phyloP scores from a whole-genome alignment of 2,113 vertebrate species.

The Hippopotamus amphibius region DNA sequence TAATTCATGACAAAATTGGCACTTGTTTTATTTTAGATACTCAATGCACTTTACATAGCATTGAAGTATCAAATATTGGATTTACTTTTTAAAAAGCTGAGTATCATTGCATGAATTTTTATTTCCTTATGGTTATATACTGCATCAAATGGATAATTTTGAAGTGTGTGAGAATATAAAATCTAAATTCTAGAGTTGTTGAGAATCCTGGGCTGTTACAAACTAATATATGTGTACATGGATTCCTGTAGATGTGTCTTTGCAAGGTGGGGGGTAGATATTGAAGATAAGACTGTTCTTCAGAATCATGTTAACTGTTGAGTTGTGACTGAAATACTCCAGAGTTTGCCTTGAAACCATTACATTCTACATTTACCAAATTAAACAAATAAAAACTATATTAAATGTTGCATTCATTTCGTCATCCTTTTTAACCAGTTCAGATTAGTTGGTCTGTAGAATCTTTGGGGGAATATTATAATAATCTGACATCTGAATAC shows the following conservation, averaged over 20 bases:
- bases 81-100: conserved; percentile 70
- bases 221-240: conserved; percentile 73
- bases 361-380: conserved; percentile 78
- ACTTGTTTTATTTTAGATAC: conserved; percentile 85
- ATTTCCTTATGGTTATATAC: conserved; percentile 69
- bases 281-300: conserved; percentile 80
- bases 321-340: conserved; percentile 81
- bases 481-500: conserved; percentile 27
- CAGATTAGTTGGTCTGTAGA: conserved; percentile 59
- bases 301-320: conserved; percentile 80
- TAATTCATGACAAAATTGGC: conserved; percentile 81
- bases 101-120: conserved; percentile 84
- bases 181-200: conserved; percentile 77
- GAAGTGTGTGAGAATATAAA: conserved; percentile 77
- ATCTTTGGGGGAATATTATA: conserved; percentile 49
- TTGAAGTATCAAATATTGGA: conserved; percentile 73
- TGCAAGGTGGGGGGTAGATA: conserved; percentile 71
- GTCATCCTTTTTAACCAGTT: conserved; percentile 78
- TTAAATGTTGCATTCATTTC: conserved; percentile 81
- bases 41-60: conserved; percentile 81
- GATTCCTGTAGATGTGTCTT: conserved; percentile 81
- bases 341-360: conserved; percentile 81
- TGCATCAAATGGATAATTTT: conserved; percentile 74
- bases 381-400: conserved; percentile 81
- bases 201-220: conserved; percentile 70